phyloP scores from a whole-genome alignment of 2,797 vertebrate genomes.

The Brotula barbata region DNA sequence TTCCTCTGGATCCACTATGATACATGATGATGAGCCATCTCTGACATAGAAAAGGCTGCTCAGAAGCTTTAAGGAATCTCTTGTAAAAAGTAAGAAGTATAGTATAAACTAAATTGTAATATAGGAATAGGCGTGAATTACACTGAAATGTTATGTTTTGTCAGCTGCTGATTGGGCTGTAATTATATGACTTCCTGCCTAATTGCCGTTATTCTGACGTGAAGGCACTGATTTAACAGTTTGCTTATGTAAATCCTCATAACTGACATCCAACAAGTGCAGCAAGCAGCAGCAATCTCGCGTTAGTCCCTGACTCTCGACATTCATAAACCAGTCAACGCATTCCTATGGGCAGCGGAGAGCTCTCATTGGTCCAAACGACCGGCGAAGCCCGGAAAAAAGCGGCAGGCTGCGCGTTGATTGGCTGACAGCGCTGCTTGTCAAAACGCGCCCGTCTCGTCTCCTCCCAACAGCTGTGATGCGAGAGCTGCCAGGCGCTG shows the following conservation, averaged over 20 bases:
- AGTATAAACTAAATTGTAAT: no score
- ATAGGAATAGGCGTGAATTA: no score
- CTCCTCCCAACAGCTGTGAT: constrained; percentile 57
- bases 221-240: neutral
- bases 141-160: no score
- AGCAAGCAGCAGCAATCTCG: neutral
- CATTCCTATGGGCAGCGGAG: constrained; percentile 27
- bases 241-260: neutral
- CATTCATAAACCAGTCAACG: constrained; percentile 30
- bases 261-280: neutral
- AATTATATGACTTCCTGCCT: neutral
- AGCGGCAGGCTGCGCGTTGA: constrained; percentile 21
- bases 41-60: no score
- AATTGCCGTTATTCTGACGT: neutral
- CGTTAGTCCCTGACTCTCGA: constrained; percentile 4
- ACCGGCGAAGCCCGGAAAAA: neutral
- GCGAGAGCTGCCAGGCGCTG: constrained; percentile 62
- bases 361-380: constrained; percentile 45
- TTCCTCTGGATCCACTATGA: no score
- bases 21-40: no score
- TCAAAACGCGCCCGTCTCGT: constrained; percentile 23
- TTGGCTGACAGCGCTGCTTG: constrained; percentile 55
- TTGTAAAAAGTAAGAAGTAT: no score
- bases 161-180: no score
- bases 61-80: no score